Evolutionary conservation across 2,113 vertebrate genomes (phyloP).

Genomic region (Emberiza fucata): DNA sequence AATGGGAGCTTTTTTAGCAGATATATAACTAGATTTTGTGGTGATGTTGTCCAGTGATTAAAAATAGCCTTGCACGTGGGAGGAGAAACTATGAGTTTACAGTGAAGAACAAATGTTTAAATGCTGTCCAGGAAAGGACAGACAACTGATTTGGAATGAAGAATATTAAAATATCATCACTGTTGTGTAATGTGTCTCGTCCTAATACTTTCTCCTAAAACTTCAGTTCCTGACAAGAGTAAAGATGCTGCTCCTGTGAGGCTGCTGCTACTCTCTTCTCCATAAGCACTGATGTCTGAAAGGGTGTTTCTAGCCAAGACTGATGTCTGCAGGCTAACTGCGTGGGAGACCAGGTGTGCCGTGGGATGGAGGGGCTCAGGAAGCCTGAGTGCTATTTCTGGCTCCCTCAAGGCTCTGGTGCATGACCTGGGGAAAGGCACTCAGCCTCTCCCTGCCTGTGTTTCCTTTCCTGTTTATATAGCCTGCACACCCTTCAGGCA

Average conservation of each 20-base stretch:
- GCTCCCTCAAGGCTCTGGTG: background rate
- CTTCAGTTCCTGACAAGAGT: background rate
- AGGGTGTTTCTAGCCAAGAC: background rate
- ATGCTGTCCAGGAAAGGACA: background rate
- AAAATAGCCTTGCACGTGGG: background rate
- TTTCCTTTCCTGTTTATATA: constrained; percentile 48
- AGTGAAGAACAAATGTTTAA: background rate
- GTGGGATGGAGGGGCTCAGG: background rate
- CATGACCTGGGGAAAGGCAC: constrained; percentile 34
- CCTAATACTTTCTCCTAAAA: background rate
- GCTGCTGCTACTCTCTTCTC: background rate
- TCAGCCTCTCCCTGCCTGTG: background rate
- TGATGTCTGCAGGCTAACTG: background rate
- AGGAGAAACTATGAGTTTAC: background rate
- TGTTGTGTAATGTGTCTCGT: background rate
- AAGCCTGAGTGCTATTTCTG: constrained; percentile 45
- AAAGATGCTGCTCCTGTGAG: background rate
- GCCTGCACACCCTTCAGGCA: background rate
- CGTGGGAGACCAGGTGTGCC: background rate
- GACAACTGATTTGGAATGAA: background rate
- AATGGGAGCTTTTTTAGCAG: background rate
- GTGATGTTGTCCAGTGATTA: background rate
- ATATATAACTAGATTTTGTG: background rate
- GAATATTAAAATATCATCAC: background rate
- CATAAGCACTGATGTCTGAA: background rate